phyloP scores from a whole-genome alignment of 2,113 vertebrate species.

The Oxygymnocypris stewartii region DNA sequence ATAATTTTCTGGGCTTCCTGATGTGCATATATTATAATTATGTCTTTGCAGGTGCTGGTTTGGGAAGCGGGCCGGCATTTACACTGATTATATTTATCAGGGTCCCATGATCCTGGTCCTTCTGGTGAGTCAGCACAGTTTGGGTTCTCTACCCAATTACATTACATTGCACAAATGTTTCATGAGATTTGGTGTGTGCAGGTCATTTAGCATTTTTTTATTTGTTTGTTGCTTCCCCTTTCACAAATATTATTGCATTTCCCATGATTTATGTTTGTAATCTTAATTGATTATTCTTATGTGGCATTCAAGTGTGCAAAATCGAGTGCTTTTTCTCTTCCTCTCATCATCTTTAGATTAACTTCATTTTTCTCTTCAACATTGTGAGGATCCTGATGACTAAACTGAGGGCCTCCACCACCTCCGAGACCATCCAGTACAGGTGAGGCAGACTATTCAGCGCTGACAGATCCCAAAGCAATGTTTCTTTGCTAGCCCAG shows the following conservation, averaged over 20 bases:
- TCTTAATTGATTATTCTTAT: background rate
- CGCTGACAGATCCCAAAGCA: background rate
- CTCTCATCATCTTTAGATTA: slow-evolving; percentile 57
- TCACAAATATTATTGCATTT: background rate
- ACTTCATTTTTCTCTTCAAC: slow-evolving; percentile 71
- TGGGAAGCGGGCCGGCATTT: slow-evolving; percentile 90
- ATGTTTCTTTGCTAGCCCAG: background rate
- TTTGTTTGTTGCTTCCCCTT: background rate
- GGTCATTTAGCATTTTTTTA: background rate
- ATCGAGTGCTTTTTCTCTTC: background rate
- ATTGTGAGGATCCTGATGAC: slow-evolving; percentile 72
- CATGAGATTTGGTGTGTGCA: background rate
- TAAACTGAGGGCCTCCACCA: slow-evolving; percentile 69
- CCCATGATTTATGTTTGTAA: slow-evolving; percentile 3
- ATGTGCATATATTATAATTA: background rate
- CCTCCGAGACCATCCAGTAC: slow-evolving; percentile 71
- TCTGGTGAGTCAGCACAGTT: slow-evolving; percentile 80
- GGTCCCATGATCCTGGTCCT: slow-evolving; percentile 97
- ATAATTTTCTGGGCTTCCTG: background rate
- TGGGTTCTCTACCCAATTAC: background rate
- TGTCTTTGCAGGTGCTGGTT: slow-evolving; percentile 91
- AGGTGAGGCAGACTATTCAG: slow-evolving; percentile 52
- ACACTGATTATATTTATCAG: slow-evolving; percentile 98
- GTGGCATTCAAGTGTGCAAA: background rate
- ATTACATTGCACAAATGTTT: background rate